phyloP scores from a whole-genome alignment of 2,888 invertebrate genomes.

The Linyphia triangularis region DNA sequence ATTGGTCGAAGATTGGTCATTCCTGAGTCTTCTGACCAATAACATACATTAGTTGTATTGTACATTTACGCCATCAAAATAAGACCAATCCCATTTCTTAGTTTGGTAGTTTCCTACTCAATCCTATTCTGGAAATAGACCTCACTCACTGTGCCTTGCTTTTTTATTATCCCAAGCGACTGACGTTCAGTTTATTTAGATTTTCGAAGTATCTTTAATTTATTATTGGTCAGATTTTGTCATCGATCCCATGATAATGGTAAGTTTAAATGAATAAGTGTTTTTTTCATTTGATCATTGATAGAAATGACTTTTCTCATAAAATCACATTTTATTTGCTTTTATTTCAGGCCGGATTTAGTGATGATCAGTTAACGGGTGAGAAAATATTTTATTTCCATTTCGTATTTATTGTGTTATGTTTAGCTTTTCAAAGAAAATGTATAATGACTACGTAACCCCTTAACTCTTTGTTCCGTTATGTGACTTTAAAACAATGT shows the following conservation, averaged over 20 bases:
- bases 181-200: not conserved
- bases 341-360: conserved; percentile 74
- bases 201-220: not conserved
- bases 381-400: not conserved
- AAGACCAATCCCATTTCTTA: not conserved
- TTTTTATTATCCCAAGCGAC: not conserved
- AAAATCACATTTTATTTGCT: not conserved
- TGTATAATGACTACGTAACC: no score
- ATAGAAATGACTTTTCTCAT: not conserved
- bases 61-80: not conserved
- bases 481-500: not conserved
- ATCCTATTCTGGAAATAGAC: not conserved
- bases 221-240: not conserved
- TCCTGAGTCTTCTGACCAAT: not conserved
- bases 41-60: not conserved
- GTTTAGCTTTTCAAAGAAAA: no score
- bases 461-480: not conserved
- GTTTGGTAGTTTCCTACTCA: no score
- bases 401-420: not conserved
- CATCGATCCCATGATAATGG: conserved; percentile 22
- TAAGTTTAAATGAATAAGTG: not conserved
- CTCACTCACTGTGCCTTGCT: not conserved
- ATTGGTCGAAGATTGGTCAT: no score
- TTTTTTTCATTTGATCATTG: not conserved
- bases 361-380: conserved; percentile 76